Percentiles rank a stretch among this genome's conserved stretches.
These are phyloP conservation scores for Tipula helvola DNA, from an alignment of 2,888 invertebrate species.

Conservation along the genomic window DNA sequence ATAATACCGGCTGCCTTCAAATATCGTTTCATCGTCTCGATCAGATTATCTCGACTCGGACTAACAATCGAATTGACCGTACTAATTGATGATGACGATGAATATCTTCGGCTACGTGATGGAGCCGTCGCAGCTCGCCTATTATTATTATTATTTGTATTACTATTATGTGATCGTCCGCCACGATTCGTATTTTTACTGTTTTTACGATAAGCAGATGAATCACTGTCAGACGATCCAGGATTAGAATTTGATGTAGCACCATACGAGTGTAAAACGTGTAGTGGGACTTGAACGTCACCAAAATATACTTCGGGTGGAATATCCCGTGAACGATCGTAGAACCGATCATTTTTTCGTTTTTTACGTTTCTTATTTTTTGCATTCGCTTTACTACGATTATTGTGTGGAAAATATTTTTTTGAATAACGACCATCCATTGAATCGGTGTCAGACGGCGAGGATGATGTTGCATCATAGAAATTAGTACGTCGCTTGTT, in stretches of 20 bases:
- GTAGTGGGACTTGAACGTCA: slow-evolving; percentile 32
- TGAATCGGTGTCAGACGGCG: background rate
- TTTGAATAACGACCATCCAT: background rate
- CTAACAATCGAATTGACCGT: background rate
- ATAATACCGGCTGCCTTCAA: slow-evolving; percentile 39
- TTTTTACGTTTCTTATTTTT: slow-evolving; percentile 33
- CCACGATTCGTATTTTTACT: background rate
- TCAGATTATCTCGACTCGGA: slow-evolving; percentile 4
- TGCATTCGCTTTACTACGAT: background rate
- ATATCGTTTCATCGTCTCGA: slow-evolving; percentile 37
- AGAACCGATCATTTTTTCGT: slow-evolving; percentile 38
- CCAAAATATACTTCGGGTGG: slow-evolving; percentile 44
- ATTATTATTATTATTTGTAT: background rate
- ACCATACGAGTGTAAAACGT: slow-evolving; percentile 13
- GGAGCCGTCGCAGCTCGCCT: background rate
- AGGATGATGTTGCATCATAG: background rate
- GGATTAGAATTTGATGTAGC: slow-evolving; percentile 4
- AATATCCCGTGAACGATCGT: slow-evolving; percentile 28
- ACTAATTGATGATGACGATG: background rate
- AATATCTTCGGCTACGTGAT: background rate
- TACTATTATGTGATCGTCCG: background rate
- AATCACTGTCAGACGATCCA: background rate
- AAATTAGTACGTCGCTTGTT: background rate
- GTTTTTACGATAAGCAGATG: background rate
- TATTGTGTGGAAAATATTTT: background rate